Conservation (phyloP, 2,888 invertebrate species). For the Acanthosepion lycidas region DNA sequence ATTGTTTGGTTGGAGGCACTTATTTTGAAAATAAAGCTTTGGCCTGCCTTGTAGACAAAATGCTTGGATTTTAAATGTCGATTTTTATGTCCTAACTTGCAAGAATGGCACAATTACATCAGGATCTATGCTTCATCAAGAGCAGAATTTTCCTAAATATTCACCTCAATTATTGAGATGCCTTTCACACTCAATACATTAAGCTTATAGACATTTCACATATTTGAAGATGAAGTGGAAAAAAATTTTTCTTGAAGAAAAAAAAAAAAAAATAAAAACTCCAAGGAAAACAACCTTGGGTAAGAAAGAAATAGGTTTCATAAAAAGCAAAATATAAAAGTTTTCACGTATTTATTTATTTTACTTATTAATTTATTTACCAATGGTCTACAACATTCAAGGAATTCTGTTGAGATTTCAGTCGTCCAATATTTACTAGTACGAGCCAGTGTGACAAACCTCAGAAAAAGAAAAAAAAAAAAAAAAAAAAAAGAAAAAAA, state of each 20-base stretch:
- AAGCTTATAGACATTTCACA: not conserved
- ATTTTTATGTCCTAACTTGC: too few species aligned
- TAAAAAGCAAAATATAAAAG: constrained; percentile 11
- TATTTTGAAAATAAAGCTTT: too few species aligned
- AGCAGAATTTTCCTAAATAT: not conserved
- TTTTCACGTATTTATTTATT: not conserved
- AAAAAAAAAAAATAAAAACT: not conserved
- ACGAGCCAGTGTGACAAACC: constrained; percentile 33
- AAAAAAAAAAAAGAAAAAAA: not conserved
- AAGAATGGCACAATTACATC: too few species aligned
- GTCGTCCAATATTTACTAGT: constrained; percentile 12
- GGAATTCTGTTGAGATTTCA: constrained; percentile 8
- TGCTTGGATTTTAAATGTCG: too few species aligned
- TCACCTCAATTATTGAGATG: not conserved
- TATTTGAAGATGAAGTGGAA: not conserved
- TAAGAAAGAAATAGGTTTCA: not conserved
- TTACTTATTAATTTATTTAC: constrained; percentile 33
- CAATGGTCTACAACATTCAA: constrained; percentile 33
- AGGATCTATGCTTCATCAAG: too few species aligned
- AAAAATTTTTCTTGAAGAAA: not conserved
- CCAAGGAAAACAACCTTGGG: not conserved
- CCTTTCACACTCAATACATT: too few species aligned
- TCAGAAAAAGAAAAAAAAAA: not conserved
- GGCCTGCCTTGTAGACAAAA: too few species aligned
- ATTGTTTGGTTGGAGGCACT: too few species aligned